A percentile compares a stretch with the other conserved stretches of the same genome.
These are phyloP conservation scores for Hydra vulgaris DNA, from an alignment of 30 jellyfish, hydroid and myxozoan genomes.

Conservation along the genomic window DNA sequence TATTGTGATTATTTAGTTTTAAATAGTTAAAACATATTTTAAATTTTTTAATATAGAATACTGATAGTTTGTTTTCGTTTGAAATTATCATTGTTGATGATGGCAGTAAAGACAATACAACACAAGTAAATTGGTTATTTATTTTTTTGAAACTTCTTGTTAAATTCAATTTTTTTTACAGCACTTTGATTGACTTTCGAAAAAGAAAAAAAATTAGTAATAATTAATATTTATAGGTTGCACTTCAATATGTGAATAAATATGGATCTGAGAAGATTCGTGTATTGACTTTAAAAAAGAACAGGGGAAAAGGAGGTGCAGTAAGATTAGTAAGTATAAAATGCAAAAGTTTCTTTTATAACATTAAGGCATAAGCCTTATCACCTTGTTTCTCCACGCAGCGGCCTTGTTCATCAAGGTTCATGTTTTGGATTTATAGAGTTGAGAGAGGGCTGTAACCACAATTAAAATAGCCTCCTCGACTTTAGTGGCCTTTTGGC, in stretches of 20 bases:
- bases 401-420: too few relatives aligned
- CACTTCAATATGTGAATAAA: slow-evolving; percentile 35
- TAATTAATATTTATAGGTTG: slow-evolving; percentile 37
- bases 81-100: slow-evolving; percentile 86
- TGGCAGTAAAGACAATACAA: slow-evolving; percentile 84
- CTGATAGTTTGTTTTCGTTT: slow-evolving; percentile 45
- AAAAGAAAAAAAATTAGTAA: too few relatives aligned
- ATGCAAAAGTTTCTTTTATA: not conserved
- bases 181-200: too few relatives aligned
- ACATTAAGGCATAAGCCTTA: not conserved
- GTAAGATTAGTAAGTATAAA: slow-evolving; percentile 65
- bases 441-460: too few relatives aligned
- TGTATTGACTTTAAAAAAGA: slow-evolving; percentile 65
- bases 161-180: not conserved
- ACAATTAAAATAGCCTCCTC: too few relatives aligned
- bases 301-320: slow-evolving; percentile 99
- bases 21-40: too few relatives aligned
- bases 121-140: slow-evolving; percentile 41
- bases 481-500: too few relatives aligned
- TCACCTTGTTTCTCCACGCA: too few relatives aligned
- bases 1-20: not conserved
- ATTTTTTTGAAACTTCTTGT: not conserved
- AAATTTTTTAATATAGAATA: slow-evolving; percentile 20
- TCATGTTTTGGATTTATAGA: too few relatives aligned
- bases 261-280: slow-evolving; percentile 55